Conservation (phyloP, 2,888 invertebrate species). For the Lithophane leautieri region DNA sequence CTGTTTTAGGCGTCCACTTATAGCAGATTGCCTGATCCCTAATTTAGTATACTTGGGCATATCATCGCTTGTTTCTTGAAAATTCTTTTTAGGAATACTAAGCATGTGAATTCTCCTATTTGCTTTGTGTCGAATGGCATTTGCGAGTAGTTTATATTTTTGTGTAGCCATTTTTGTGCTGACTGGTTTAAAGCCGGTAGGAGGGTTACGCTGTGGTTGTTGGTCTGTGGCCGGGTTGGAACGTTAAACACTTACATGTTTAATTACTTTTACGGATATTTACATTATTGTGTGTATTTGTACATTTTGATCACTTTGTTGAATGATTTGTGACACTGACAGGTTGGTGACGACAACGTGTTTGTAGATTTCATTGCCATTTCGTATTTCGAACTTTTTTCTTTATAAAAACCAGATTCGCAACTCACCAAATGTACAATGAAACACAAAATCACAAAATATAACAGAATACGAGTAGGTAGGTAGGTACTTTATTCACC, state of each 20-base stretch:
- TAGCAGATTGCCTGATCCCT: slow-evolving; percentile 80
- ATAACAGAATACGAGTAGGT: too few species aligned
- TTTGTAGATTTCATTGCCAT: slow-evolving; percentile 41
- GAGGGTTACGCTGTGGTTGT: slow-evolving; percentile 55
- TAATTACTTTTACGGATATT: slow-evolving; percentile 17
- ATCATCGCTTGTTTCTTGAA: slow-evolving; percentile 74
- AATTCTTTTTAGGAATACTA: slow-evolving; percentile 76
- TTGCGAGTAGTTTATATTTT: slow-evolving; percentile 63
- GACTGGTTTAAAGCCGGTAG: slow-evolving; percentile 67
- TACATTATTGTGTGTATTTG: slow-evolving; percentile 33
- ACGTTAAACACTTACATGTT: slow-evolving; percentile 30
- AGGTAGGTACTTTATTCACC: too few species aligned
- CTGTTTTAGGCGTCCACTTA: slow-evolving; percentile 66
- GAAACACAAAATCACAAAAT: too few species aligned
- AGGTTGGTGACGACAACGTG: not conserved
- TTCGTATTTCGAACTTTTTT: slow-evolving; percentile 32
- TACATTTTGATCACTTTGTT: slow-evolving; percentile 59
- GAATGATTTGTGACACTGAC: slow-evolving; percentile 5
- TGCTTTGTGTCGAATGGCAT: slow-evolving; percentile 74
- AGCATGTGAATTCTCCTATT: slow-evolving; percentile 76
- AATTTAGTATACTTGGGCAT: slow-evolving; percentile 76
- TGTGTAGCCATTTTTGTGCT: slow-evolving; percentile 73
- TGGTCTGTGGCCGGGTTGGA: not conserved
- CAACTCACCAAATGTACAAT: too few species aligned
- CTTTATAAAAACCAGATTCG: too few species aligned